Conservation (phyloP, 2,113 vertebrate genomes). For the Cyprinus carpio region DNA sequence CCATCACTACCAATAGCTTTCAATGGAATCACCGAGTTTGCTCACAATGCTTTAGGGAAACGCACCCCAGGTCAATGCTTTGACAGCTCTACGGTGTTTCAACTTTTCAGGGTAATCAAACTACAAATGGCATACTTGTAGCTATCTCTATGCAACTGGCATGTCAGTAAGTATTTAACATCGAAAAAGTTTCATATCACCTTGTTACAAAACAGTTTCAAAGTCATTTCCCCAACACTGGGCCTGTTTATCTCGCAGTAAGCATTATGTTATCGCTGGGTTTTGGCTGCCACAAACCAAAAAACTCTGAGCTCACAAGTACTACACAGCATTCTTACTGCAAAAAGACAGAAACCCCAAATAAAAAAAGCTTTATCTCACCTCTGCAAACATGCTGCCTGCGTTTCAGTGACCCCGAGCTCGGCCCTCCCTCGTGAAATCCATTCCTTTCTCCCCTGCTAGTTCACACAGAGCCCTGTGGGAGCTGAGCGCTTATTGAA, state of each 20-base stretch:
- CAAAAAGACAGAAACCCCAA: constrained; percentile 28
- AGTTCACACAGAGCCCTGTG: constrained; percentile 64
- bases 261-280: background rate
- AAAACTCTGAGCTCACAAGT: background rate
- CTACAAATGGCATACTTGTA: background rate
- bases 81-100: background rate
- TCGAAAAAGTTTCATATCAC: background rate
- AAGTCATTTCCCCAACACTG: background rate
- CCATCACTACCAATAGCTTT: too few species aligned
- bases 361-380: constrained; percentile 63
- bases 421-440: constrained; percentile 65
- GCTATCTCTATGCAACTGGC: background rate
- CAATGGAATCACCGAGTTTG: too few species aligned
- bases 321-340: constrained; percentile 38
- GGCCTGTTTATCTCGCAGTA: background rate
- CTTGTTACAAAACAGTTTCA: background rate
- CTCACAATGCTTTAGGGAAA: too few species aligned
- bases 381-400: constrained; percentile 65
- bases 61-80: background rate
- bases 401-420: constrained; percentile 57
- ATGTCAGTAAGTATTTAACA: background rate
- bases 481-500: constrained; percentile 70
- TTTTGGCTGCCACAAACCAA: constrained; percentile 44
- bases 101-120: background rate
- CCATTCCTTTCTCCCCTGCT: constrained; percentile 63